Conservation (phyloP, 2,888 invertebrate species). For the Folsomia manolachei region DNA sequence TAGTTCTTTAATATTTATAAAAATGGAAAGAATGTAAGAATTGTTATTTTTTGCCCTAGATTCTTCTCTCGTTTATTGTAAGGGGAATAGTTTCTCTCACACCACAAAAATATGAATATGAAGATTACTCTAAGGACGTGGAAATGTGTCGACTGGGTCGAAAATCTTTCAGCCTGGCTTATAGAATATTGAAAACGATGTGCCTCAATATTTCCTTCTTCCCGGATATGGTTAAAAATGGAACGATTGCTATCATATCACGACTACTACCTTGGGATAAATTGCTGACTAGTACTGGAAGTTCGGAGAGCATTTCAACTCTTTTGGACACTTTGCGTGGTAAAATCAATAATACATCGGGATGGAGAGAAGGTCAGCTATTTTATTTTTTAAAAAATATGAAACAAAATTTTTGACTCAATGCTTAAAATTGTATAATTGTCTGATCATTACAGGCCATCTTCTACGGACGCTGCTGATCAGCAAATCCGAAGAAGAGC, state of each 20-base stretch:
- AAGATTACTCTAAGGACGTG: conserved; percentile 20
- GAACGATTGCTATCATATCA: conserved; percentile 24
- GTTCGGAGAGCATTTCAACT: conserved; percentile 12
- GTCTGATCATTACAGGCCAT: too few species aligned
- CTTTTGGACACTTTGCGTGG: conserved; percentile 26
- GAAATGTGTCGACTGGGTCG: conserved; percentile 30
- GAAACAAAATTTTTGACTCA: too few species aligned
- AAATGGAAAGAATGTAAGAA: too few species aligned
- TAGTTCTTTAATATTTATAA: not conserved
- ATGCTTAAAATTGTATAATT: too few species aligned
- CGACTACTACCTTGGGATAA: conserved; percentile 21
- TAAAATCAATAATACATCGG: conserved; percentile 32
- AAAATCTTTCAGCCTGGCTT: conserved; percentile 29
- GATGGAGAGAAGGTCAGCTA: conserved; percentile 46
- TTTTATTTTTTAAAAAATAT: too few species aligned
- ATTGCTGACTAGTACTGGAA: not conserved
- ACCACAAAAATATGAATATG: conserved; percentile 18
- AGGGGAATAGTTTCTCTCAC: conserved; percentile 36
- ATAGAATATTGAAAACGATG: conserved; percentile 34
- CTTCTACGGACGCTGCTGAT: conserved; percentile 29
- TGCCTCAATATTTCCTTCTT: conserved; percentile 27
- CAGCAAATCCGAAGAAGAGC: conserved; percentile 24
- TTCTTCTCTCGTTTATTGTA: conserved; percentile 21
- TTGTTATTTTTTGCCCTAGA: not conserved
- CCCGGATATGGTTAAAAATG: conserved; percentile 23